phyloP scores from a whole-genome alignment of 1,140 invertebrate genomes.

The Formica exsecta region DNA sequence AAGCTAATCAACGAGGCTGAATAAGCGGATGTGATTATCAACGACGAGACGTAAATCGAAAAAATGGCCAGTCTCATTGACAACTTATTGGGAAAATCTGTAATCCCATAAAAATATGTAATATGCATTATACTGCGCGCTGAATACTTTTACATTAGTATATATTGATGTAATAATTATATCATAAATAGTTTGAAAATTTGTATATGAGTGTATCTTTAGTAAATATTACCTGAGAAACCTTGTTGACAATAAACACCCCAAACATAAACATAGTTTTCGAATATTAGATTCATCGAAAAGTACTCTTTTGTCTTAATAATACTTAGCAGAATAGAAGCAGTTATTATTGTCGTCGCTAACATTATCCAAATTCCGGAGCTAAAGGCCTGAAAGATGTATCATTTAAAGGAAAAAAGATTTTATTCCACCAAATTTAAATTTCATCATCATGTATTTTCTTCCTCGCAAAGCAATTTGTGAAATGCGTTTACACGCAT shows the following conservation, averaged over 20 bases:
- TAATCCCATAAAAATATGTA: neutral
- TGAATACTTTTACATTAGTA: neutral
- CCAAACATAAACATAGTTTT: conserved; percentile 75
- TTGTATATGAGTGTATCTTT: neutral
- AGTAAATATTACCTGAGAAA: conserved; percentile 68
- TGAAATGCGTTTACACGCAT: too few relatives aligned
- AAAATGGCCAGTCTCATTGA: conserved; percentile 75
- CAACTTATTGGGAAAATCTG: conserved; percentile 70
- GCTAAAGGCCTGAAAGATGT: conserved; percentile 68
- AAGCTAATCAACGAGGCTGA: conserved; percentile 78
- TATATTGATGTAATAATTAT: neutral
- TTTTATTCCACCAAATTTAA: neutral
- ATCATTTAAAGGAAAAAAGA: neutral
- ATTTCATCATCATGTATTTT: neutral
- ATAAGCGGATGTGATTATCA: conserved; percentile 73
- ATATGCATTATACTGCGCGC: neutral
- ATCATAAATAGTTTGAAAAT: neutral
- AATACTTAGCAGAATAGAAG: conserved; percentile 68
- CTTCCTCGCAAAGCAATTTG: too few relatives aligned
- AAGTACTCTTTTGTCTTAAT: conserved; percentile 69
- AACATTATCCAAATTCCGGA: conserved; percentile 69
- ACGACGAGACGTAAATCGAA: conserved; percentile 72
- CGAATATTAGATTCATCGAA: neutral
- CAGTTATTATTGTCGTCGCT: conserved; percentile 57
- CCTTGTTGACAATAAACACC: conserved; percentile 80